Evolutionary conservation across 2,888 invertebrate genomes (phyloP).

Genomic region (Chrysolina haemoptera): DNA sequence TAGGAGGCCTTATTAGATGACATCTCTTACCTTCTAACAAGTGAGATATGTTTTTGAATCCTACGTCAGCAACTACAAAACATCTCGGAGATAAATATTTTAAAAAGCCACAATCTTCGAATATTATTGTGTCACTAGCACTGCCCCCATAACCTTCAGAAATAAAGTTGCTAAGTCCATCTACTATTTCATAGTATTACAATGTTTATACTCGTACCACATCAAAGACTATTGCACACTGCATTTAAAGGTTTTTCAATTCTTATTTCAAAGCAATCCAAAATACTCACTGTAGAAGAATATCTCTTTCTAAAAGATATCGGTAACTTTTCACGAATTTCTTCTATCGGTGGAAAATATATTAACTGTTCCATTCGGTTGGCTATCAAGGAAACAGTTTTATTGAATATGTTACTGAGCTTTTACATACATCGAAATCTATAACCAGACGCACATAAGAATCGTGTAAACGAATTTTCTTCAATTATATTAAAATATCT

Average conservation of each 20-base stretch:
- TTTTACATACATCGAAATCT: too few species aligned
- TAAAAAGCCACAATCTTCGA: neutral
- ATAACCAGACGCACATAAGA: too few species aligned
- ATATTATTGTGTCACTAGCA: constrained; percentile 1
- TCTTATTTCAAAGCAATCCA: constrained; percentile 55
- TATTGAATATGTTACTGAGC: too few species aligned
- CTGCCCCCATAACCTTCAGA: constrained; percentile 49
- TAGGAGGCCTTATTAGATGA: constrained; percentile 50
- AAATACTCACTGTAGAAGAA: constrained; percentile 22
- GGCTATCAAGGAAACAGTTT: too few species aligned
- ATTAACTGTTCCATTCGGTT: too few species aligned
- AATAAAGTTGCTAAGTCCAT: too few species aligned
- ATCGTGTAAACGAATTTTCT: too few species aligned
- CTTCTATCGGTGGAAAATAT: too few species aligned
- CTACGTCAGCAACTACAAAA: constrained; percentile 23
- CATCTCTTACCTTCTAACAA: constrained; percentile 8
- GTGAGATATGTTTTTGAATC: neutral
- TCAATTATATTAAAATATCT: too few species aligned
- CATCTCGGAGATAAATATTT: neutral
- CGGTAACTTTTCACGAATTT: too few species aligned
- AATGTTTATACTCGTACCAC: constrained; percentile 58
- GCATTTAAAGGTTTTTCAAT: constrained; percentile 55
- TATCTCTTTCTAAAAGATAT: too few species aligned
- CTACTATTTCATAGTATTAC: constrained; percentile 59
- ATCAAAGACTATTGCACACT: constrained; percentile 53